phyloP scores from a whole-genome alignment of 2,797 vertebrate species.

The Pachyuromys duprasi region DNA sequence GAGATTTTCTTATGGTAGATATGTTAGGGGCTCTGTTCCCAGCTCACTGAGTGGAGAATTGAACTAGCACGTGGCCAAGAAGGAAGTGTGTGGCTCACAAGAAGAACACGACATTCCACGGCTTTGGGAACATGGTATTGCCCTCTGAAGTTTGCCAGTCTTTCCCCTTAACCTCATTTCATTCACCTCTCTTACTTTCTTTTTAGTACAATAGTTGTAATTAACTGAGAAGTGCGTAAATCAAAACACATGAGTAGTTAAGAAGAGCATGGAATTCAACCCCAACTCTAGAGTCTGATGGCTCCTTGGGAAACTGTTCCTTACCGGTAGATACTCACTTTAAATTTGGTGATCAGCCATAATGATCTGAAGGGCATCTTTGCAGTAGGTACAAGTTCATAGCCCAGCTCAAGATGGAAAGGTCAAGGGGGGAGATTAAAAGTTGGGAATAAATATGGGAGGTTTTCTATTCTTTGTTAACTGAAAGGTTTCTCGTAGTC shows the following conservation, averaged over 20 bases:
- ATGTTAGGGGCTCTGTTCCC: rapidly evolving
- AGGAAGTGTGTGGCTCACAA: background rate
- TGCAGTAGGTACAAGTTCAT: background rate
- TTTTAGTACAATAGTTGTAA: background rate
- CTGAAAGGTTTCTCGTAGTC: background rate
- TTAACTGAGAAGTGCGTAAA: background rate
- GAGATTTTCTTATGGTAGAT: rapidly evolving
- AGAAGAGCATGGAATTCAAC: background rate
- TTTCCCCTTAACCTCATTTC: background rate
- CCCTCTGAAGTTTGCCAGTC: background rate
- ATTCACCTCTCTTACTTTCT: background rate
- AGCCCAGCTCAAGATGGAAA: background rate
- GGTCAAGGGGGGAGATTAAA: background rate
- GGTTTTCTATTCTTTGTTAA: background rate
- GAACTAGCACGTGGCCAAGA: background rate
- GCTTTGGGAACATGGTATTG: background rate
- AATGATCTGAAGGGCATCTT: background rate
- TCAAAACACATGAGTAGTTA: background rate
- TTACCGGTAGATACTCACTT: background rate
- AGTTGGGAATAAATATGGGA: background rate
- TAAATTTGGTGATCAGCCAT: background rate
- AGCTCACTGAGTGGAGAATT: background rate
- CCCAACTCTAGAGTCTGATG: background rate
- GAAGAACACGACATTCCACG: background rate
- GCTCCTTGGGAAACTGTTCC: background rate